phyloP scores from a whole-genome alignment of 2,113 vertebrate species.

The Takifugu flavidus region DNA sequence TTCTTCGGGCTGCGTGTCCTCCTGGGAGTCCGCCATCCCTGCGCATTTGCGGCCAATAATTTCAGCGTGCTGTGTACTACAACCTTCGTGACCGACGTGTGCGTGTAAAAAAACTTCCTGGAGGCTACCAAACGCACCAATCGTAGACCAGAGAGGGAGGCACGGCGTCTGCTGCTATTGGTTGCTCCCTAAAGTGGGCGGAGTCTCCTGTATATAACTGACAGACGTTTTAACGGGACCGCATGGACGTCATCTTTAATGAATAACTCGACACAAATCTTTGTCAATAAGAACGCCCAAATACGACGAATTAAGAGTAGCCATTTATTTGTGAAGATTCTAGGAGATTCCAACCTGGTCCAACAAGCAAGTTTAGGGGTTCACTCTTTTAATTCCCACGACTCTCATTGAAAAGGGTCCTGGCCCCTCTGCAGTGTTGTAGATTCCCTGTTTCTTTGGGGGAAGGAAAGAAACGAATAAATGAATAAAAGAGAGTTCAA shows the following conservation, averaged over 20 bases:
- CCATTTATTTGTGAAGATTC: background rate
- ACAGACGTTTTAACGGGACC: too few relatives aligned
- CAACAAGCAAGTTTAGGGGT: slow-evolving; percentile 13
- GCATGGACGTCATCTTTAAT: slow-evolving; percentile 36
- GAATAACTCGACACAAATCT: background rate
- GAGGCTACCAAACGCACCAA: background rate
- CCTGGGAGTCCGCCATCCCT: slow-evolving; percentile 31
- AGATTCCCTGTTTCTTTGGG: slow-evolving; percentile 24
- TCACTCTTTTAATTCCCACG: slow-evolving; percentile 41
- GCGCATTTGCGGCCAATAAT: slow-evolving; percentile 4
- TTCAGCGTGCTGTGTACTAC: background rate
- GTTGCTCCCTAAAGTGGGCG: slow-evolving; percentile 26
- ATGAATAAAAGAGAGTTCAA: background rate
- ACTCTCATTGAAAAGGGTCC: slow-evolving; percentile 42
- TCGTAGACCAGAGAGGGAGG: background rate
- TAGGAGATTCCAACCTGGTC: background rate
- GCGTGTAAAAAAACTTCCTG: slow-evolving; percentile 8
- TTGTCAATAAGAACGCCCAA: background rate
- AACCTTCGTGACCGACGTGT: background rate
- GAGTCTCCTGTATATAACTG: background rate
- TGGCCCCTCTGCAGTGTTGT: slow-evolving; percentile 27
- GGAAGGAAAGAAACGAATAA: background rate
- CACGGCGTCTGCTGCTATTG: slow-evolving; percentile 35
- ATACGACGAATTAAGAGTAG: too few relatives aligned
- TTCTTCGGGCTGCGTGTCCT: slow-evolving; percentile 28